Base-by-base conservation (phyloP, 1,140 invertebrate genomes). In the Pygmarrhopalites habei region DNA sequence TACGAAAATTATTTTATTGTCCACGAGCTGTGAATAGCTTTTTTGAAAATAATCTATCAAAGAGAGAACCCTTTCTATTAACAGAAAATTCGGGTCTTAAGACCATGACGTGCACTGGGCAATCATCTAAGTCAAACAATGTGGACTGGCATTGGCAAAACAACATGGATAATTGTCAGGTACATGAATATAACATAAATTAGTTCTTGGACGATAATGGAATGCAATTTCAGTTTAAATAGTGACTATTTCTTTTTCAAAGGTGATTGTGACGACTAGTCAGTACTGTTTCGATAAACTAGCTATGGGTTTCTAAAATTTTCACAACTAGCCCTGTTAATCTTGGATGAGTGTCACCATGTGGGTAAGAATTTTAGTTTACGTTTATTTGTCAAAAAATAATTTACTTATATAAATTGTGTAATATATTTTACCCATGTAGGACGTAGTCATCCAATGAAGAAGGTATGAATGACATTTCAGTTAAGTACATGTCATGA, bases 271-370 rank as follows among this genome's bases (percentile, higher is more conserved):
- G 0, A 87, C 94, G 81, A 93, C 90, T 0, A 78, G 85, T 39
- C 86, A 94, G 74, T 86, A 96, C 56, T 85, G 96, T 58, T 67
- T 83, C 1, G 82, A 91, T 67, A 75, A 92, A 60, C 62, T 96
- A 0, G 73, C 77, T 12, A 81, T 85, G 65, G 79, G 79, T 12
- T 82, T 66, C 77, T 94, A 25, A 69, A 72, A 43, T 72, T 86
- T 30, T 72, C 72, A 32, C 71, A 80, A 55, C 78, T 95, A 17
- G 92, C 88, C 77, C 76, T 97, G 23, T 72, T 96, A 0, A 85
- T 98, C 41, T 86, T 97, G 71, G 93, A 98, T 75, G 92, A 97
- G 74, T 96, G 92, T 73, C 93, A 97, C 74, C 82, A 86, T 72
- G 90, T 85, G 15, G 84, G 86, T 0, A 81, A 82, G 17, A 77